Percentiles rank a stretch among this genome's conserved stretches.
Conservation (phyloP, 2,797 vertebrate genomes). For the Ptychadena robeensis region DNA sequence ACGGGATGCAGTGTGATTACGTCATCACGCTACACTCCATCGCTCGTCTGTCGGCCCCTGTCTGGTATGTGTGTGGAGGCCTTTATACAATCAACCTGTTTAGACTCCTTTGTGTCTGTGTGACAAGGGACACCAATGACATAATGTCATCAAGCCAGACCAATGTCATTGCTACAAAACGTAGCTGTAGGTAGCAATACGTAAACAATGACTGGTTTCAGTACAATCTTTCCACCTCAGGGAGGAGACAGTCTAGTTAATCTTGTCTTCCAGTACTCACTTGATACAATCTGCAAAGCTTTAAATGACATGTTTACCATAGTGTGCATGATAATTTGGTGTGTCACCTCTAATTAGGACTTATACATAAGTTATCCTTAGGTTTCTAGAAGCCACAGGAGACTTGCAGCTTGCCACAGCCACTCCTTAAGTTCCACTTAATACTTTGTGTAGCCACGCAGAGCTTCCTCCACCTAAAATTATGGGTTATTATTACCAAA, state of each 20-base stretch:
- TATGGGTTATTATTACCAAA: slow-evolving; percentile 47
- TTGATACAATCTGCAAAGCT: slow-evolving; percentile 56
- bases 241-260: slow-evolving; percentile 41
- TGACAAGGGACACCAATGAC: too few species aligned
- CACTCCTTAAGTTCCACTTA: slow-evolving; percentile 53
- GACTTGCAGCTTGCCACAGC: slow-evolving; percentile 50
- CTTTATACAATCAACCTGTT: too few species aligned
- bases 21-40: too few species aligned
- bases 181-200: neutral
- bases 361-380: slow-evolving; percentile 21
- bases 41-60: too few species aligned
- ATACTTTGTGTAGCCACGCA: slow-evolving; percentile 36
- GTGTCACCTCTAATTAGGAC: slow-evolving; percentile 54
- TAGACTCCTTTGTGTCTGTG: too few species aligned
- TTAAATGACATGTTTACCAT: slow-evolving; percentile 57
- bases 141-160: too few species aligned
- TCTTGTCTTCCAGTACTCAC: slow-evolving; percentile 26
- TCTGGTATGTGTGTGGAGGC: too few species aligned
- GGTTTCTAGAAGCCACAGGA: slow-evolving; percentile 51
- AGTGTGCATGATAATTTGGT: slow-evolving; percentile 40
- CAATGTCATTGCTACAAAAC: too few species aligned
- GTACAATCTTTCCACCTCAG: slow-evolving; percentile 12
- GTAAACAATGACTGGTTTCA: slow-evolving; percentile 24
- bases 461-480: slow-evolving; percentile 20
- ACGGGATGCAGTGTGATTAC: too few species aligned